Percentiles rank a stretch among this genome's conserved stretches.
Evolutionary conservation across 2,797 vertebrate species (phyloP).

Genomic region (Arctocebus calabarensis): DNA sequence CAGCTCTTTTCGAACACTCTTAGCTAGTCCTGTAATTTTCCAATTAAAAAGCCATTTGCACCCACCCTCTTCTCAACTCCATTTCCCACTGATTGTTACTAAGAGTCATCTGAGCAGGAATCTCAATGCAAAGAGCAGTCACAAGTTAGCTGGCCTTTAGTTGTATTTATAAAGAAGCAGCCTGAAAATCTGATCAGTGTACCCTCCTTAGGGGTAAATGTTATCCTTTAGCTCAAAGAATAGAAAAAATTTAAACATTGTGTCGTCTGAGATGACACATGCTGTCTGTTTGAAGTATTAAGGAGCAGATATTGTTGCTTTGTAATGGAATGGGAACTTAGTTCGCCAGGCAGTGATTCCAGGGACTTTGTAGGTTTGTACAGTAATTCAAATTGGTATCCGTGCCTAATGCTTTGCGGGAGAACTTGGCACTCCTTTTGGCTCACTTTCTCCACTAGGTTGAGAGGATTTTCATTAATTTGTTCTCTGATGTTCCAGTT

Average conservation of each 20-base stretch:
- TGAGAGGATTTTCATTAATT: background rate
- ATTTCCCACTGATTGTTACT: background rate
- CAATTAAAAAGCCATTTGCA: background rate
- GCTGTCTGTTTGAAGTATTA: background rate
- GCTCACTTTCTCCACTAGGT: background rate
- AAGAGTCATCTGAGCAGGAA: background rate
- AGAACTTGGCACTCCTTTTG: slow-evolving; percentile 31
- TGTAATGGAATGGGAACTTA: background rate
- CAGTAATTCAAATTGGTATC: slow-evolving; percentile 49
- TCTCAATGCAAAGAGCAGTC: accelerated
- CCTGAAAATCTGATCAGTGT: background rate
- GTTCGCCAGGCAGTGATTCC: slow-evolving; percentile 19
- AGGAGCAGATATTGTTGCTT: background rate
- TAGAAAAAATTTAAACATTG: background rate
- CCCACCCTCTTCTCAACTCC: background rate
- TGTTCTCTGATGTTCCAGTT: background rate
- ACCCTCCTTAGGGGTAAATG: background rate
- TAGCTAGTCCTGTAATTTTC: background rate
- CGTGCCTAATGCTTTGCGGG: slow-evolving; percentile 36
- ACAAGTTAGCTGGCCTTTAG: slow-evolving; percentile 23
- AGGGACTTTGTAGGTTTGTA: slow-evolving; percentile 37
- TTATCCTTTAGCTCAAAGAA: background rate
- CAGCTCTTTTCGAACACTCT: background rate
- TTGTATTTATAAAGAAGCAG: background rate
- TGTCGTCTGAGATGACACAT: background rate